phyloP scores from a whole-genome alignment of 2,113 vertebrate genomes.

The Megaceryle maxima region DNA sequence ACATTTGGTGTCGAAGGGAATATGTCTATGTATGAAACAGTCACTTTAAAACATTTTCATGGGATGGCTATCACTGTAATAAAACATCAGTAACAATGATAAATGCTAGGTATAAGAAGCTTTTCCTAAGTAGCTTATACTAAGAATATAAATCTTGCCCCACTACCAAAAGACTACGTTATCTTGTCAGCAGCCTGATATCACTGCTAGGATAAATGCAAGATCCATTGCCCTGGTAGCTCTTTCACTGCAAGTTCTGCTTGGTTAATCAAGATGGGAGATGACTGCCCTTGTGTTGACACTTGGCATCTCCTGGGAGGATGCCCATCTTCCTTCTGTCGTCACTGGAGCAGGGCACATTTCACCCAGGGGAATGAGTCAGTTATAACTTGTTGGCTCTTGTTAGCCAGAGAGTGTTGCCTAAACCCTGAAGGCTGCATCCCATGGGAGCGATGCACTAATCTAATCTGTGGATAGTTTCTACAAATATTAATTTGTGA shows the following conservation, averaged over 20 bases:
- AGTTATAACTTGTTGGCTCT: conserved; percentile 41
- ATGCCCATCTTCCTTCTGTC: neutral
- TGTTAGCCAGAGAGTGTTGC: neutral
- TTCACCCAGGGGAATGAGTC: conserved; percentile 23
- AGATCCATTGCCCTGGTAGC: neutral
- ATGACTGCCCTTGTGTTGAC: neutral
- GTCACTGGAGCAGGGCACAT: neutral
- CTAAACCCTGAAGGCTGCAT: neutral
- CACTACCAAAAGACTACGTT: neutral
- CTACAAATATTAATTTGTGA: conserved; percentile 18
- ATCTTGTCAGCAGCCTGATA: neutral
- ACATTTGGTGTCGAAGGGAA: neutral
- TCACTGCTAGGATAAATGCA: neutral
- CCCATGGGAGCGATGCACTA: neutral
- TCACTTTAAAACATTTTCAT: neutral
- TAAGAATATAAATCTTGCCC: neutral
- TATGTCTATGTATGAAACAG: neutral
- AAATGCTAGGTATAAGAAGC: neutral
- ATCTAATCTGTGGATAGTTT: neutral
- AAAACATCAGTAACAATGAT: conserved; percentile 2
- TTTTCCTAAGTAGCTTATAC: conserved; percentile 29
- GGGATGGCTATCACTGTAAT: neutral
- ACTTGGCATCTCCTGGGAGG: neutral
- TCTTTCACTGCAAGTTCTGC: neutral
- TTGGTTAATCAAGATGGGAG: neutral